phyloP scores from a whole-genome alignment of 1,140 invertebrate genomes.

The Bombus confusus region DNA sequence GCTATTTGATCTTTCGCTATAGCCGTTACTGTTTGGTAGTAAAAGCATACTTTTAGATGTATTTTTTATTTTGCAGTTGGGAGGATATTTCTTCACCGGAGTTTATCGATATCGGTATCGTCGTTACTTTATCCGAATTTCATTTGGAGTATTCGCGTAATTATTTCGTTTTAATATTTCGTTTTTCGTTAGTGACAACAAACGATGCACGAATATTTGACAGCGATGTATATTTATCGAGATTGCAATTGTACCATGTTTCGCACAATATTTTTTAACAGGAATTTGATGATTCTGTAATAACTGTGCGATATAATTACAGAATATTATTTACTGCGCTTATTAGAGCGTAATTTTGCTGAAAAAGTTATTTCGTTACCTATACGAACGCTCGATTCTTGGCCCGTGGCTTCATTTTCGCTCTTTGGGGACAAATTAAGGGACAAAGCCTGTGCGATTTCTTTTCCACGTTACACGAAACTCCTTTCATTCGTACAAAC shows the following conservation, averaged over 20 bases:
- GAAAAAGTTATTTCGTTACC: too few relatives aligned
- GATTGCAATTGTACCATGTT: neutral
- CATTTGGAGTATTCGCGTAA: neutral
- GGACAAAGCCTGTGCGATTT: neutral
- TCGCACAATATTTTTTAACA: neutral
- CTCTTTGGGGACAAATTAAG: neutral
- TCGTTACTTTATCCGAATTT: neutral
- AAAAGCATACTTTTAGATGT: neutral
- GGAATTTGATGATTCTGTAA: neutral
- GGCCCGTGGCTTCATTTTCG: neutral
- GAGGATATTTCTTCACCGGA: neutral
- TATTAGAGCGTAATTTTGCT: too few relatives aligned
- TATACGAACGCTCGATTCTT: neutral
- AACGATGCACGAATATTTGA: neutral
- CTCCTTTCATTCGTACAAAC: neutral
- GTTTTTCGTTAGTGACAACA: neutral
- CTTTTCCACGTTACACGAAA: neutral
- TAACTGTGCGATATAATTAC: neutral
- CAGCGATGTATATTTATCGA: fast-evolving
- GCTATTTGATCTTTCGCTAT: neutral
- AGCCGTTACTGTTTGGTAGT: too few relatives aligned
- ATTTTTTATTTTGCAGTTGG: neutral
- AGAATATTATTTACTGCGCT: neutral
- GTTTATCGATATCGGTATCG: neutral
- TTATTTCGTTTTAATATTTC: neutral